Conservation (phyloP, 2,113 vertebrate genomes). For the Esox niger region DNA sequence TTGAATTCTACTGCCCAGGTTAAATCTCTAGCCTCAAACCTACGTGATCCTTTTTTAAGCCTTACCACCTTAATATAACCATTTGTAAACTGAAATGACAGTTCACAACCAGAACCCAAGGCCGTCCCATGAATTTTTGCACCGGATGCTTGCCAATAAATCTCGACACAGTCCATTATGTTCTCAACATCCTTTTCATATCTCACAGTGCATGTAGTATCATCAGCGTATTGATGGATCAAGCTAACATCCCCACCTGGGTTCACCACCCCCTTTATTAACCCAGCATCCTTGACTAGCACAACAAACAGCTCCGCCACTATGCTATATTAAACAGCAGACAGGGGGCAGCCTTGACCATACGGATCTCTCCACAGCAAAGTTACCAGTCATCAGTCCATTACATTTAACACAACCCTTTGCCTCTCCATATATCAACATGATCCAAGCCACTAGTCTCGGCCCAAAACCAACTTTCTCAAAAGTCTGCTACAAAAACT, state of each 20-base stretch:
- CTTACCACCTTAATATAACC: too few species aligned
- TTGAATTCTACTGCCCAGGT: too few species aligned
- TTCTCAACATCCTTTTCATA: background rate
- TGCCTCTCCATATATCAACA: background rate
- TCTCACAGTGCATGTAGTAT: background rate
- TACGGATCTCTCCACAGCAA: background rate
- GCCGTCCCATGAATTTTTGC: background rate
- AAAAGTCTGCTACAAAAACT: background rate
- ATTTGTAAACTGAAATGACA: too few species aligned
- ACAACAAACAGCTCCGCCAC: background rate
- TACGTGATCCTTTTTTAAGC: too few species aligned
- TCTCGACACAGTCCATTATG: background rate
- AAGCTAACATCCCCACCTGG: background rate
- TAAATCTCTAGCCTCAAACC: too few species aligned
- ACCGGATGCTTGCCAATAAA: background rate
- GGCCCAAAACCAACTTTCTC: background rate
- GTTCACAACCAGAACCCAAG: too few species aligned
- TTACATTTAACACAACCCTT: background rate
- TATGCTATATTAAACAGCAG: background rate
- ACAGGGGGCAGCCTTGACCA: slow-evolving; percentile 1
- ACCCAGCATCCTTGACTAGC: background rate
- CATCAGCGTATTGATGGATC: background rate
- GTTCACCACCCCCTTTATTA: background rate
- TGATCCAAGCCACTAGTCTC: background rate
- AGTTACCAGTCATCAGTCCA: background rate